Conservation (phyloP, 2,797 vertebrate species). For the Lithobates sylvaticus region DNA sequence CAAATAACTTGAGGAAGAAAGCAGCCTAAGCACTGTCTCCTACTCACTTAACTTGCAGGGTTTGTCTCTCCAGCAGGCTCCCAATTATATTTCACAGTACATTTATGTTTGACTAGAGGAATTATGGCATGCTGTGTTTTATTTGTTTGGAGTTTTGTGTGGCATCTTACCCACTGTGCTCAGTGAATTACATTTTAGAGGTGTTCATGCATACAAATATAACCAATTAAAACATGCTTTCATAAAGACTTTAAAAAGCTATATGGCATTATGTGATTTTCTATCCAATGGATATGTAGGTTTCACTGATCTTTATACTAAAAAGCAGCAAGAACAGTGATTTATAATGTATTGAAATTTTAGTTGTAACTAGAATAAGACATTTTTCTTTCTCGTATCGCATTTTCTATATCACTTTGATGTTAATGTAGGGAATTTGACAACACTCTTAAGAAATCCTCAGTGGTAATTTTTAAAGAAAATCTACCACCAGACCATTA, state of each 20-base stretch:
- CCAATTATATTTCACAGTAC: constrained; percentile 41
- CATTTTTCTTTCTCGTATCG: too few relatives aligned
- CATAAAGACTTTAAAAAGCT: constrained; percentile 65
- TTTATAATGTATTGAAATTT: not conserved
- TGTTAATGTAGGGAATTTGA: not conserved
- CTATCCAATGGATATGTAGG: not conserved
- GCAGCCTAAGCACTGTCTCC: not conserved
- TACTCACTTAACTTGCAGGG: constrained; percentile 27
- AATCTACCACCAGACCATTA: too few relatives aligned
- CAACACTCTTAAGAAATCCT: too few relatives aligned
- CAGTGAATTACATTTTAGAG: constrained; percentile 57
- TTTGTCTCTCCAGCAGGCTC: constrained; percentile 2
- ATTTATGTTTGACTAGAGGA: constrained; percentile 46
- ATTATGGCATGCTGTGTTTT: constrained; percentile 32
- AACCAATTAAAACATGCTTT: constrained; percentile 48
- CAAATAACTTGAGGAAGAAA: not conserved
- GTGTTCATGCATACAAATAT: constrained; percentile 61
- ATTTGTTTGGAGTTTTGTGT: constrained; percentile 27
- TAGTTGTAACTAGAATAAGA: not conserved
- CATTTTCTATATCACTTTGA: not conserved
- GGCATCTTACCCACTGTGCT: constrained; percentile 19
- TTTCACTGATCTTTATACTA: constrained; percentile 13
- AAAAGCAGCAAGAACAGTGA: not conserved
- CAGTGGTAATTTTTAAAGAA: not conserved
- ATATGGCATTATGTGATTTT: not conserved